Percentiles rank a stretch among this genome's conserved stretches.
phyloP scores from a whole-genome alignment of 1,140 invertebrate species.

The Mercenaria mercenaria region DNA sequence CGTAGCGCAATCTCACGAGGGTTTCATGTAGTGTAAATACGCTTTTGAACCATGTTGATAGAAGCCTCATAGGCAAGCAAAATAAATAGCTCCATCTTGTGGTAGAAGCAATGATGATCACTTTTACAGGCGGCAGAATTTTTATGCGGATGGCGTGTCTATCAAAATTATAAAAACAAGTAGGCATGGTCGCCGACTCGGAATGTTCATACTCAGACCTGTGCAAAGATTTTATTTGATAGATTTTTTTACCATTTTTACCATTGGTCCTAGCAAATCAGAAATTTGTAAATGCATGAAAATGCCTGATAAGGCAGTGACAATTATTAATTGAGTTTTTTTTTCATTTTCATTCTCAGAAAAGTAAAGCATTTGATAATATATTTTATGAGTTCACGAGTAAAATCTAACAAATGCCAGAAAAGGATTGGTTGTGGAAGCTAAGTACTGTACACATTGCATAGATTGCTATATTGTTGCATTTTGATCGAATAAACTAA shows the following conservation, averaged over 20 bases:
- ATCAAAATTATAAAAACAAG: constrained; percentile 57
- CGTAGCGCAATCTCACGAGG: background rate
- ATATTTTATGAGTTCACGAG: no score
- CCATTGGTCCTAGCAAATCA: background rate
- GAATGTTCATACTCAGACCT: constrained; percentile 21
- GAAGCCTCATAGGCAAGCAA: constrained; percentile 51
- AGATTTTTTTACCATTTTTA: constrained; percentile 3
- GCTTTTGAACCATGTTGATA: constrained; percentile 49
- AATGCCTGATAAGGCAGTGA: background rate
- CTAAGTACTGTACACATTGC: no score
- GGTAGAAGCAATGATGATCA: constrained; percentile 39
- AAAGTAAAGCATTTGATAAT: no score
- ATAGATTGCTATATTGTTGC: no score
- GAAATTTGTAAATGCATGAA: background rate
- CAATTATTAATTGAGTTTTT: no score
- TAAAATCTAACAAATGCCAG: no score
- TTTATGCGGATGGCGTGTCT: constrained; percentile 43
- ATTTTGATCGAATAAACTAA: no score
- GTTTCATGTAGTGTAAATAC: background rate
- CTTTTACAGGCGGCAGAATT: constrained; percentile 36
- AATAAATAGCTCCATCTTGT: constrained; percentile 43
- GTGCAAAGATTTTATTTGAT: constrained; percentile 18
- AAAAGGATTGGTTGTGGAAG: no score
- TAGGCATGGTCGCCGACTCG: constrained; percentile 30
- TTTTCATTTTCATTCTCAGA: no score